Evolutionary conservation across 2,888 invertebrate genomes (phyloP), one percentile per base, ranked within the genome.

Genomic region (Rhagonycha lutea): DNA sequence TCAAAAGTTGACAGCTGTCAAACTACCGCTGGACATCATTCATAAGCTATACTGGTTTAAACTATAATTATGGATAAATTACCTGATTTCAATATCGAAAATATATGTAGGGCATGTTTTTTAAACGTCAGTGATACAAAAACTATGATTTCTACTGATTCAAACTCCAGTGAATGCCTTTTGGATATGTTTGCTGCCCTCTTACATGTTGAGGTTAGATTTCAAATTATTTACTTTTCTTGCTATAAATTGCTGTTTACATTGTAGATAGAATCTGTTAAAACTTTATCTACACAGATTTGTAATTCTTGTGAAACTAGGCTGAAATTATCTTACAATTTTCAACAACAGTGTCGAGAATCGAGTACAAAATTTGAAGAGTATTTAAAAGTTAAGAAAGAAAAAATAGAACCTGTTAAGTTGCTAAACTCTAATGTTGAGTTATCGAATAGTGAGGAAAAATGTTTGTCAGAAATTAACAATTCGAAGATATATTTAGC

Each of bases 101-200:
- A 81, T 61, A 77, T 84, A 29, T 84, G 84, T 65, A 74, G 83
- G 9, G 79, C 80, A 3, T 84, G 84, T 73, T 78, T 84, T 28
- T 68, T 76, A 9, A 79, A 81, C 77, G 80, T 76, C 12, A 78
- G 79, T 18, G 76, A 80, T 18, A 81, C 83, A 80, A 82, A 80
- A 68, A 76, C 75, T 68, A 76, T 83, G 68, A 77, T 79, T 68
- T 74, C 75, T 62, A 76, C 75, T 32, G 75, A 61, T 18, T 81
- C 82, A 18, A 78, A 72, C 28, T 61, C 78, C 18, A 74, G 80
- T 28, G 71, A 69, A 14, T 69, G 75, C 14, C 67, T 82, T 61
- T 75, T 80, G 24, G 78, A 82, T 60, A 82, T 83, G 79, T 80
- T 84, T 62, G 76, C 74, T 14, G 71, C 77, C 8, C 68, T 83